phyloP scores from a whole-genome alignment of 1,140 invertebrate genomes.

The Diuraphis noxia region DNA sequence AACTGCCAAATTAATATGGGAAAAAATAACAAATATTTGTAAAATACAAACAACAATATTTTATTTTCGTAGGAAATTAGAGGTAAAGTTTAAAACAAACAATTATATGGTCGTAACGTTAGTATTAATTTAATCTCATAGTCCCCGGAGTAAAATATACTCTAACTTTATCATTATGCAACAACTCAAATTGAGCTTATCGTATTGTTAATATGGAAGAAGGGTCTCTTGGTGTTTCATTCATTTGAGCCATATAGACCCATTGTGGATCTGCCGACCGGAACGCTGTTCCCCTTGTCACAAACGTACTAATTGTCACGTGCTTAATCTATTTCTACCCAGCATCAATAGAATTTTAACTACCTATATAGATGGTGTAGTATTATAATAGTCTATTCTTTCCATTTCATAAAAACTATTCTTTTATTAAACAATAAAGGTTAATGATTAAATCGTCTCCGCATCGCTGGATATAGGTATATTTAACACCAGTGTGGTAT shows the following conservation, averaged over 20 bases:
- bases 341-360: neutral
- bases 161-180: slow-evolving; percentile 14
- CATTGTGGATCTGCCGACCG: slow-evolving; percentile 1
- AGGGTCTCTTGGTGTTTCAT: neutral
- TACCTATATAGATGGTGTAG: neutral
- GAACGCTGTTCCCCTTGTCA: slow-evolving; percentile 5
- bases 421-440: neutral
- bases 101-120: neutral
- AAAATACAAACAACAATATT: neutral
- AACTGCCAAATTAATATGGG: neutral
- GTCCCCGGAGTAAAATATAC: slow-evolving; percentile 28
- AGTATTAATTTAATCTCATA: neutral
- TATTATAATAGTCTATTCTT: neutral
- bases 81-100: neutral
- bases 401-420: neutral
- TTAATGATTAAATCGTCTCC: neutral
- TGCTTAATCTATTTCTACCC: neutral
- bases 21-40: neutral
- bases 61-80: neutral
- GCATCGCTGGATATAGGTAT: neutral
- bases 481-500: neutral
- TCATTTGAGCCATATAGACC: neutral
- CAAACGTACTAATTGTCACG: slow-evolving; percentile 27
- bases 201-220: slow-evolving; percentile 13
- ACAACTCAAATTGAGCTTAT: slow-evolving; percentile 7